phyloP scores from a whole-genome alignment of 1,140 invertebrate species.

The Mesaphorura yosii region DNA sequence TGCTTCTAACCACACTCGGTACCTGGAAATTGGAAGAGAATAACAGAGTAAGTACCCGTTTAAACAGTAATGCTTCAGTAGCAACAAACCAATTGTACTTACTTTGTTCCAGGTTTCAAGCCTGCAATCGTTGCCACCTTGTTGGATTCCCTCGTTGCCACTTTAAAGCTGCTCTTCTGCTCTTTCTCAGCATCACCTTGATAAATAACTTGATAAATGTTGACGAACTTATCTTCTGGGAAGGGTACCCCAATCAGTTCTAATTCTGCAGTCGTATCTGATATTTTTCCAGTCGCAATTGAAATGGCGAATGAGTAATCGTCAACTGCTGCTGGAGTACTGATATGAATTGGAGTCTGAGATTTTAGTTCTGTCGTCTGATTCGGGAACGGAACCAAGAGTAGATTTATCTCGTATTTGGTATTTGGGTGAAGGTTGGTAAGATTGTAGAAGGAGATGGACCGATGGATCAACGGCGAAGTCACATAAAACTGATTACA shows the following conservation, averaged over 20 bases:
- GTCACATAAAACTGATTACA: constrained; percentile 48
- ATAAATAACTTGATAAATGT: constrained; percentile 75
- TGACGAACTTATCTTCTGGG: constrained; percentile 79
- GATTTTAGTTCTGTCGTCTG: constrained; percentile 59
- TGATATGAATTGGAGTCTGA: constrained; percentile 52
- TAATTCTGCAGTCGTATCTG: constrained; percentile 60
- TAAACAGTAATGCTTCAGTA: too few relatives aligned
- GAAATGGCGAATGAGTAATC: constrained; percentile 68
- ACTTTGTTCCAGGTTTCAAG: constrained; percentile 63
- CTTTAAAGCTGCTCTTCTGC: constrained; percentile 67
- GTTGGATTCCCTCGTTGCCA: constrained; percentile 64
- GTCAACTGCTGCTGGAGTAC: constrained; percentile 45
- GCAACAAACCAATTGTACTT: constrained; percentile 11
- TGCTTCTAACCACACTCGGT: constrained; percentile 72
- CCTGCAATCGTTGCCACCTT: constrained; percentile 55
- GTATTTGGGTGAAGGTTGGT: constrained; percentile 58
- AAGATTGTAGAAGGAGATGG: constrained; percentile 56
- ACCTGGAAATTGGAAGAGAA: constrained; percentile 40
- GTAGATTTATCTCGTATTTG: constrained; percentile 61
- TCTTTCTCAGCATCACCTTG: constrained; percentile 55
- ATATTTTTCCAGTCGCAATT: constrained; percentile 59
- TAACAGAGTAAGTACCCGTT: constrained; percentile 6
- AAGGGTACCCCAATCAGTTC: constrained; percentile 69
- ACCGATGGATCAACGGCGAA: constrained; percentile 61
- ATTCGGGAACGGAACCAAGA: constrained; percentile 60